Base-by-base conservation (phyloP, 2,797 vertebrate genomes). In the Gobionotothen gibberifrons region DNA sequence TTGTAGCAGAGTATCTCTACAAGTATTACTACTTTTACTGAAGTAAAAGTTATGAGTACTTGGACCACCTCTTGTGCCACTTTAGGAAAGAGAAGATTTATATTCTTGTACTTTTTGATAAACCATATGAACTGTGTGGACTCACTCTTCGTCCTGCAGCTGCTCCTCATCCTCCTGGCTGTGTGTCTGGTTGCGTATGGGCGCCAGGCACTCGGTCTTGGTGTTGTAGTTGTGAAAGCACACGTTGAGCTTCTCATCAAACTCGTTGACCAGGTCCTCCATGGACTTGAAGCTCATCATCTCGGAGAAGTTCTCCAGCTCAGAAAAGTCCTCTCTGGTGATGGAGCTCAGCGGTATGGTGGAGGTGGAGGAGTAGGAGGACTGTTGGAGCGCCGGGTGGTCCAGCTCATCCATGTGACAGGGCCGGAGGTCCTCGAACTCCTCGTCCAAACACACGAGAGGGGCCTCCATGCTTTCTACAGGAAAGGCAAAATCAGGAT, bases 251-350 rank as follows among this genome's bases (percentile, higher is more conserved):
- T 98, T 98, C 92, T 98, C 97, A 1, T 98, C 97, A 68, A 98
- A 98, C 78, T 97, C 97, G 12, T 97, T 97, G 80, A 98, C 97
- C 54, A 98, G 95, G 83, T 98, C 97, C 87, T 98, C 97, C 97
- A 98, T 98, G 53, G 97, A 98, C 92, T 98, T 97, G 93, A 98
- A 98, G 91, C 97, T 98, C 94, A 98, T 97, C 91, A 98, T 98
- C 92, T 98, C 97, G 0, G 96, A 97, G 94, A 98, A 97, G 94
- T 97, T 98, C 92, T 98, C 97, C 75, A 97, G 93, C 94, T 98
- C 97, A 0, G 96, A 97, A 90, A 97, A 96, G 82, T 97, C 97
- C 81, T 98, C 97, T 1, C 96, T 91, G 71, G 84, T 91, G 85
- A 95, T 92, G 53, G 94, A 89, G 42, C 85, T 81, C 70, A 94